Percentiles rank a stretch among this genome's conserved stretches.
phyloP scores from a whole-genome alignment of 2,888 invertebrate species.

The Ophion slaviceki region DNA sequence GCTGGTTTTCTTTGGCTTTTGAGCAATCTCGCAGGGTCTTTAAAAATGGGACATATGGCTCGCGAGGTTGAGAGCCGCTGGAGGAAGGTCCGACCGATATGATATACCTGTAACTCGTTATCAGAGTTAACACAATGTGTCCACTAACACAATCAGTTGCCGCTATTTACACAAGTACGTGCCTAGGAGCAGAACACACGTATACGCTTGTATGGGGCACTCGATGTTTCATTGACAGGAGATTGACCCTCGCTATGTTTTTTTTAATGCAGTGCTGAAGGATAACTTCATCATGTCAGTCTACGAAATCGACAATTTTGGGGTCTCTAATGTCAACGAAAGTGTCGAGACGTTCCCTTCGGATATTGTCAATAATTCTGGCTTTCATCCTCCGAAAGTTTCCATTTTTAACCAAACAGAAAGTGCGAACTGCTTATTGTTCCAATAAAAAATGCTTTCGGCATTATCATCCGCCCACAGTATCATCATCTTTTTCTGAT shows the following conservation, averaged over 20 bases:
- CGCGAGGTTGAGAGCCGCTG: constrained; percentile 55
- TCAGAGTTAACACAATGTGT: constrained; percentile 72
- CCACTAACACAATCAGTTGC: constrained; percentile 56
- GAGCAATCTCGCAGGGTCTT: background rate
- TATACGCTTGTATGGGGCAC: background rate
- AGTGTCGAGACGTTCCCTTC: background rate
- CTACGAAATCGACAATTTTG: background rate
- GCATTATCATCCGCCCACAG: too few species aligned
- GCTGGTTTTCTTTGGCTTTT: background rate
- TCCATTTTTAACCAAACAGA: background rate
- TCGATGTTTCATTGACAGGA: background rate
- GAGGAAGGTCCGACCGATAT: constrained; percentile 47
- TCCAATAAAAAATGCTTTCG: too few species aligned
- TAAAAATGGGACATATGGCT: background rate
- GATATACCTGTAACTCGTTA: constrained; percentile 75
- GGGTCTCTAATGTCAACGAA: background rate
- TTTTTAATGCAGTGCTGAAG: background rate
- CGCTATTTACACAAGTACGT: background rate
- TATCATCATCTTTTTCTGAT: too few species aligned
- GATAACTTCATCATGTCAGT: background rate
- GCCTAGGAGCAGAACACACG: background rate
- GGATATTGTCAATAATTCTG: background rate
- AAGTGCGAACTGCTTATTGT: background rate
- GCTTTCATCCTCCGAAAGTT: background rate
- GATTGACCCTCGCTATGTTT: background rate